Evolutionary conservation across 2,888 invertebrate genomes (phyloP).

Genomic region (Protula sp.): DNA sequence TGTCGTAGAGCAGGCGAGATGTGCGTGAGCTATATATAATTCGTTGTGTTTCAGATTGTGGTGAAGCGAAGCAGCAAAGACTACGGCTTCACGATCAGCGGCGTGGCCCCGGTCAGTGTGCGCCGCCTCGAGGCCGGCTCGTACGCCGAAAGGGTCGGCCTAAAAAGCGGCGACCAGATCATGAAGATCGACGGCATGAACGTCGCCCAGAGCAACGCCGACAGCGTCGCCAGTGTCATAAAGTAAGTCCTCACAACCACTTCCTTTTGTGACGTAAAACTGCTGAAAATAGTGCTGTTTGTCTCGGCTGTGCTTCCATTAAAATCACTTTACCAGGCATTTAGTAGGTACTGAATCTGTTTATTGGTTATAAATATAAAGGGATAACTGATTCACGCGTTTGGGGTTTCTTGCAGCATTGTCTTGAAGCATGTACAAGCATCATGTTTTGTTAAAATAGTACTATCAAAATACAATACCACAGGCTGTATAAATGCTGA

Average conservation of each 20-base stretch:
- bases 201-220: constrained; percentile 45
- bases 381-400: neutral
- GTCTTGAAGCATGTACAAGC: too few relatives aligned
- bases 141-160: constrained; percentile 30
- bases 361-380: neutral
- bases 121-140: constrained; percentile 40
- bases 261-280: neutral
- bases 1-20: too few relatives aligned
- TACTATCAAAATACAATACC: too few relatives aligned
- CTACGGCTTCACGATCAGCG: constrained; percentile 46
- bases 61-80: constrained; percentile 30
- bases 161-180: constrained; percentile 43
- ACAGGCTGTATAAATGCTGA: too few relatives aligned
- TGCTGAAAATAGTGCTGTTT: too few relatives aligned
- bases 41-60: neutral
- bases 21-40: too few relatives aligned
- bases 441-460: too few relatives aligned
- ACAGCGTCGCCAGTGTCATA: constrained; percentile 46
- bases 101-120: constrained; percentile 42
- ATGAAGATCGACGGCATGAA: constrained; percentile 47
- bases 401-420: too few relatives aligned
- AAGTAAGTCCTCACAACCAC: constrained; percentile 41
- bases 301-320: neutral
- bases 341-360: neutral
- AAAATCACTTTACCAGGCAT: neutral